These are phyloP conservation scores for Lepidonotus clava DNA, from an alignment of 2,888 invertebrate genomes.

Conservation along the genomic window DNA sequence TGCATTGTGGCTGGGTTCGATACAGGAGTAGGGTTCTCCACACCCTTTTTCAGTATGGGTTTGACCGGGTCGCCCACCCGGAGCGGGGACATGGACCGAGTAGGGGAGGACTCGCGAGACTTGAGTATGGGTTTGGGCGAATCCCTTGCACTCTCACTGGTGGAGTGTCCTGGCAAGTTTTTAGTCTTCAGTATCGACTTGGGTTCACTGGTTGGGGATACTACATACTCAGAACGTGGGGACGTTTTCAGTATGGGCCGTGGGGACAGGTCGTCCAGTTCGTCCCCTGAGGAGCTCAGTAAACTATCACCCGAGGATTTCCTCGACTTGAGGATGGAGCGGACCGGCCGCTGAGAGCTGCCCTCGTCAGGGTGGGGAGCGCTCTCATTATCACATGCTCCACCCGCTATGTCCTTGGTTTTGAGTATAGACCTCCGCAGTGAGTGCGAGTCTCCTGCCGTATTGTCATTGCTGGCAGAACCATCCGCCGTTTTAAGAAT, in stretches of 20 bases:
- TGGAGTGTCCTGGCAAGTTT: background rate
- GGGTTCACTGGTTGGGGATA: background rate
- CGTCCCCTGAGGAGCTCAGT: slow-evolving; percentile 34
- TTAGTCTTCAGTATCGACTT: slow-evolving; percentile 46
- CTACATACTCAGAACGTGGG: background rate
- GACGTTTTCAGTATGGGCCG: slow-evolving; percentile 54
- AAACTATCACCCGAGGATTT: slow-evolving; percentile 42
- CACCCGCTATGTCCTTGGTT: background rate
- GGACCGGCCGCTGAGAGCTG: background rate
- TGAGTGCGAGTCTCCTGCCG: background rate
- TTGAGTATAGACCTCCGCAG: slow-evolving; percentile 49
- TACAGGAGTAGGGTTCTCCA: background rate
- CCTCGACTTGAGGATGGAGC: slow-evolving; percentile 55
- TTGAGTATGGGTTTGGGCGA: slow-evolving; percentile 26
- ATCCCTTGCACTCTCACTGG: background rate
- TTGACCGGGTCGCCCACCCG: background rate
- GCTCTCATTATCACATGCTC: slow-evolving; percentile 12
- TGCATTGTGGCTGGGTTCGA: background rate
- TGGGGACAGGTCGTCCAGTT: slow-evolving; percentile 42
- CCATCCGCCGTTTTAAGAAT: background rate
- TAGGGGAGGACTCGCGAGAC: slow-evolving; percentile 30
- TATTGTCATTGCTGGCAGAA: background rate
- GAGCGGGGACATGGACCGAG: background rate
- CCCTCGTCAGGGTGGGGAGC: background rate
- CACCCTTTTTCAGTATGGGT: slow-evolving; percentile 20